Evolutionary conservation across 2,113 vertebrate species (phyloP), one percentile per base, ranked within the genome.

Genomic region (Miniopterus natalensis): DNA sequence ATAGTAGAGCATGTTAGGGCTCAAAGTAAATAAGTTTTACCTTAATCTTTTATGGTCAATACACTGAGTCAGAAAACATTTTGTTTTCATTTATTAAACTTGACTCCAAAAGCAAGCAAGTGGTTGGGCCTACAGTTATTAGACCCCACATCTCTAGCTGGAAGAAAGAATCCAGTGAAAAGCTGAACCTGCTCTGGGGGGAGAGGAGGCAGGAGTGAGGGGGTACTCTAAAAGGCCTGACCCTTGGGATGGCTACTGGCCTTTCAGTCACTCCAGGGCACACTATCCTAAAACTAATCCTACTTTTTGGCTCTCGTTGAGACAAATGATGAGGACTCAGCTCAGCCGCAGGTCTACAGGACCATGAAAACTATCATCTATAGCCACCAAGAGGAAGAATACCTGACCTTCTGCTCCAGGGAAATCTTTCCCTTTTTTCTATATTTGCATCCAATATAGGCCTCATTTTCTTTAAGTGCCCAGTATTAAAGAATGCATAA

Each of bases 11-110:
- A 25, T 74, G 89, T 49, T 20, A 92, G 49, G n/a, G 20, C 51
- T 89, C 65, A 83, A 87, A 79, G 45, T 74, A 88, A 68, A 78
- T 9, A 78, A 86, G 7, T 40, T 88, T 89, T 89, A 89, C 73
- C 88, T 94, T 78, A 92, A 88, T 36, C 42, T 92, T 55, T 84
- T 90, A 94, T 63, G 23, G 70, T 11, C 84, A 79, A 87, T 63
- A 84, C 21, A 61, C 2, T 88, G 40, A 85, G 4, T 65, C 47
- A 94, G 66, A 92, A 94, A 75, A 81, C 23, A 63, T 61, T 92
- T 65, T 77, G 14, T 73, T 96, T 80, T 68, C 20, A 93, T 74
- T 88, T 92, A 88, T 66, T 88, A 75, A 84, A 87, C 21, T 45
- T 71, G 79, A 73, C 25, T 71, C 74, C 11, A 2, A 63, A 61